A percentile compares a stretch with the other conserved stretches of the same genome.
These are phyloP conservation scores for Paguma larvata DNA, from an alignment of 2,797 vertebrate genomes.

Conservation along the genomic window DNA sequence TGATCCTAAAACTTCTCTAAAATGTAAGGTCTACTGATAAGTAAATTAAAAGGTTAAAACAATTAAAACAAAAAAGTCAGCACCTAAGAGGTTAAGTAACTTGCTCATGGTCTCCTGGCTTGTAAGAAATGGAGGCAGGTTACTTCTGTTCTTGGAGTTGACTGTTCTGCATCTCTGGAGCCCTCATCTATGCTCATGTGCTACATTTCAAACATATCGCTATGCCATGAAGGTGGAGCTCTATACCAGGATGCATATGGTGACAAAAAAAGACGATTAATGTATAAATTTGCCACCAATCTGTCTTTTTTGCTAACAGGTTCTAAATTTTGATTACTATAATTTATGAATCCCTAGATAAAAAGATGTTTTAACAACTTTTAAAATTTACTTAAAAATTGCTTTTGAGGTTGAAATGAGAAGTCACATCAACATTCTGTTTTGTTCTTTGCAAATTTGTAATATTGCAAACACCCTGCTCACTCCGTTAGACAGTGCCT, in stretches of 20 bases:
- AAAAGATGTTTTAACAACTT: neutral
- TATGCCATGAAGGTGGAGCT: neutral
- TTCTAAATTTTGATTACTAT: slow-evolving; percentile 21
- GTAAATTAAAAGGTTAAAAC: neutral
- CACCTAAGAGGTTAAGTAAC: neutral
- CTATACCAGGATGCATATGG: accelerated
- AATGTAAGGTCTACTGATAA: neutral
- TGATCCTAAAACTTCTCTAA: neutral
- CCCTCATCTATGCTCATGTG: neutral
- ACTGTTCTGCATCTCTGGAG: neutral
- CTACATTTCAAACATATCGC: neutral
- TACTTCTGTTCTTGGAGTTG: neutral
- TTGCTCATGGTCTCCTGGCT: neutral
- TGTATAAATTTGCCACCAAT: neutral
- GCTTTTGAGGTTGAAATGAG: neutral
- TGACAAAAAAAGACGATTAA: neutral
- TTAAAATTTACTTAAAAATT: neutral
- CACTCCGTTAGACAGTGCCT: neutral
- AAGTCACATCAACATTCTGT: neutral
- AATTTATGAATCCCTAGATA: neutral
- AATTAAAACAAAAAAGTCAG: neutral
- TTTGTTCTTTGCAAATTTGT: neutral
- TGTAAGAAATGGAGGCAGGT: neutral
- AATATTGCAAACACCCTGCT: neutral
- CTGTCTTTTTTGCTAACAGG: neutral